These are phyloP conservation scores for Taenioides sp. DNA, from an alignment of 2,797 vertebrate genomes.

Conservation along the genomic window DNA sequence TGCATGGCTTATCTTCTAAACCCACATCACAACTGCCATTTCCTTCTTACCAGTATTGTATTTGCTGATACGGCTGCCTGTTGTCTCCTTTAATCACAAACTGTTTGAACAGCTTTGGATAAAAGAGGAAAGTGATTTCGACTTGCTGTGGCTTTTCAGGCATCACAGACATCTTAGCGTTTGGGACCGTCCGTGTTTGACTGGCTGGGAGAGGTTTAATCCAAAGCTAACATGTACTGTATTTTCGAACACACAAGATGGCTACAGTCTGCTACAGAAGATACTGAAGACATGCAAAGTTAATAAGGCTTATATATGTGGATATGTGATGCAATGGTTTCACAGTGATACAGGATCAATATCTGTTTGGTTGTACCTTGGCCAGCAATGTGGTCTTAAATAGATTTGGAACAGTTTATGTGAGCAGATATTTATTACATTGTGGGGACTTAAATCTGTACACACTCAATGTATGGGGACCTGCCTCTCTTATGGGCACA, in stretches of 20 bases:
- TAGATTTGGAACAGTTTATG: not conserved
- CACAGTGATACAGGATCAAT: not conserved
- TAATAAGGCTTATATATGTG: slow-evolving; percentile 1
- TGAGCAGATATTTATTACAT: too few species aligned
- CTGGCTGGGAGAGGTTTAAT: slow-evolving; percentile 20
- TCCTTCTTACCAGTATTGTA: slow-evolving; percentile 28
- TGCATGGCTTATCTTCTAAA: slow-evolving; percentile 32
- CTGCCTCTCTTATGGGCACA: too few species aligned
- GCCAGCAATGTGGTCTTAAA: not conserved
- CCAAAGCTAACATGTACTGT: slow-evolving; percentile 5
- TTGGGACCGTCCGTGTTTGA: slow-evolving; percentile 15
- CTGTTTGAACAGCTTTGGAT: slow-evolving; percentile 57
- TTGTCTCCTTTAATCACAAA: slow-evolving; percentile 45
- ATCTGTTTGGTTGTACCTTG: not conserved
- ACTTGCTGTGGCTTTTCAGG: slow-evolving; percentile 32
- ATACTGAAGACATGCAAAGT: slow-evolving; percentile 15
- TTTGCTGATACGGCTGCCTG: slow-evolving; percentile 39
- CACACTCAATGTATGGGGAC: too few species aligned
- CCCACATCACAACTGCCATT: slow-evolving; percentile 33
- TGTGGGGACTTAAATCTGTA: too few species aligned
- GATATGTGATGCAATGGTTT: not conserved
- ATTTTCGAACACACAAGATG: slow-evolving; percentile 10
- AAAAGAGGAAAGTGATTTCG: slow-evolving; percentile 33
- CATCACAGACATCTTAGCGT: slow-evolving; percentile 21
- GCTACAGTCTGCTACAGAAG: slow-evolving; percentile 5